Evolutionary conservation across 2,888 invertebrate species (phyloP).

Genomic region (Dynastes maya): DNA sequence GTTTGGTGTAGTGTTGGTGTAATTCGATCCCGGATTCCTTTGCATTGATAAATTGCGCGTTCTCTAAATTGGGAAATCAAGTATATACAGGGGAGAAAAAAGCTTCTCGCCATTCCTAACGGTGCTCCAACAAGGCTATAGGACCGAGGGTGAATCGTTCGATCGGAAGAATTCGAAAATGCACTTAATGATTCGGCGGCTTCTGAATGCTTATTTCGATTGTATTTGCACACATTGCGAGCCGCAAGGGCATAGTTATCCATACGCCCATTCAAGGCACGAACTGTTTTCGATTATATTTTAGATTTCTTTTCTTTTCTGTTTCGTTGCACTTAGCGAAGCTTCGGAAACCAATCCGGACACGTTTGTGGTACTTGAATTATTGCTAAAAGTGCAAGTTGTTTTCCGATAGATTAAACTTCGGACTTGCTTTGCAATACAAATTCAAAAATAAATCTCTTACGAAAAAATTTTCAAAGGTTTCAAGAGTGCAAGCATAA

Average conservation of each 20-base stretch:
- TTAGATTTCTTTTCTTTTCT: slow-evolving; percentile 16
- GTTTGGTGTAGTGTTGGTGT: not conserved
- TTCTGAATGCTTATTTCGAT: slow-evolving; percentile 41
- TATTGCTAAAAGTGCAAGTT: not conserved
- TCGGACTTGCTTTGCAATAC: not conserved
- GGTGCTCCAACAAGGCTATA: not conserved
- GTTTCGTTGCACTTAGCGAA: not conserved
- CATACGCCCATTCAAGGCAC: slow-evolving; percentile 11
- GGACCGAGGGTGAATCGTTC: slow-evolving; percentile 12
- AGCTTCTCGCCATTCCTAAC: not conserved
- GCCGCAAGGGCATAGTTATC: slow-evolving; percentile 9
- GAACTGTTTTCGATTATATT: slow-evolving; percentile 35
- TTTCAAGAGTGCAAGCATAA: too few relatives aligned
- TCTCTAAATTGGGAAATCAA: slow-evolving; percentile 51
- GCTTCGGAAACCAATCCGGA: not conserved
- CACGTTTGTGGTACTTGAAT: too few relatives aligned
- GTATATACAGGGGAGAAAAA: slow-evolving; percentile 40
- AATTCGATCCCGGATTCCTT: slow-evolving; percentile 51
- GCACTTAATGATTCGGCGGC: slow-evolving; percentile 48
- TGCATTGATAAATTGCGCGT: slow-evolving; percentile 52
- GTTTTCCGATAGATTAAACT: slow-evolving; percentile 11
- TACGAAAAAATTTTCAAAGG: too few relatives aligned
- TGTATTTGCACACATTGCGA: slow-evolving; percentile 32
- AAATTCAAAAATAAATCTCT: too few relatives aligned
- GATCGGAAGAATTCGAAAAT: slow-evolving; percentile 38